Conservation (phyloP, 1,140 invertebrate species). For the Stegodyphus mimosarum region DNA sequence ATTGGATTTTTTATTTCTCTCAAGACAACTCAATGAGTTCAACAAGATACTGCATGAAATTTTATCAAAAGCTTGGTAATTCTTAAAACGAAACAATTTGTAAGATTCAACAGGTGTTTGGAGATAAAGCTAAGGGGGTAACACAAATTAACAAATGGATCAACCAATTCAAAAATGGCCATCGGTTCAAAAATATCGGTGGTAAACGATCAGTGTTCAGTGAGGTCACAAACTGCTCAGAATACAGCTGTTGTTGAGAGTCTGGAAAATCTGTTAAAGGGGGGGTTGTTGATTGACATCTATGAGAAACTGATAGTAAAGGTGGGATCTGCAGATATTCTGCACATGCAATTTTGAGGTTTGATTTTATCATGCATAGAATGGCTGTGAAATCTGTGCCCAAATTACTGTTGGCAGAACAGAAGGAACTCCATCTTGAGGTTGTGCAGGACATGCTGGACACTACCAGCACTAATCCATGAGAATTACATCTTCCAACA, state of each 20-base stretch:
- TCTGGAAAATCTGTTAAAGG: conserved; percentile 27
- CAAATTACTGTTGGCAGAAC: too few species aligned
- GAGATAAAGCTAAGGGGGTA: conserved; percentile 63
- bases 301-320: conserved; percentile 59
- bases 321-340: conserved; percentile 23
- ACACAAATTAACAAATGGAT: conserved; percentile 63
- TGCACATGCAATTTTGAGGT: conserved; percentile 53
- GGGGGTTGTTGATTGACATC: conserved; percentile 63
- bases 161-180: conserved; percentile 62
- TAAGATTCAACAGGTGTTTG: conserved; percentile 62
- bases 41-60: too few species aligned
- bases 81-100: conserved; percentile 62
- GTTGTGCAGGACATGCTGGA: too few species aligned
- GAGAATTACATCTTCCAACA: too few species aligned
- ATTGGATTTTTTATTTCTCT: too few species aligned
- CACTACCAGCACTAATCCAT: too few species aligned
- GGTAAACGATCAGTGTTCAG: too few species aligned
- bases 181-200: too few species aligned
- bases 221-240: conserved; percentile 58
- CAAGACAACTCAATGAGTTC: too few species aligned
- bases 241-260: conserved; percentile 61
- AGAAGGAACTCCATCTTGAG: too few species aligned
- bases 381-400: conserved; percentile 21
- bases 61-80: conserved; percentile 22
- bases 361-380: conserved; percentile 61